phyloP scores from a whole-genome alignment of 2,888 invertebrate genomes.

The Lymantria monacha region DNA sequence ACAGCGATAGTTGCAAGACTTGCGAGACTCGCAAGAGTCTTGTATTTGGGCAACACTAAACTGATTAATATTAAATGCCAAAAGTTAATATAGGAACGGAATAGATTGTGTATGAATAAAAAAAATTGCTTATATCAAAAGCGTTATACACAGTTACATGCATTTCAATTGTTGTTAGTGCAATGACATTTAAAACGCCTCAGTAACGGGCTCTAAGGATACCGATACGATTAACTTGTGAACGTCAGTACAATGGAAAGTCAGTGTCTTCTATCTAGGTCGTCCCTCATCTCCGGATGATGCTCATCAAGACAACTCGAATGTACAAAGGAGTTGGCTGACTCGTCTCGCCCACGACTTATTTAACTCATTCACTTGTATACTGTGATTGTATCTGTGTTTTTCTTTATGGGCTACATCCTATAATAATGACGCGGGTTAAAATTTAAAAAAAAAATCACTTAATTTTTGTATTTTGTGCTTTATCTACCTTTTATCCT shows the following conservation, averaged over 20 bases:
- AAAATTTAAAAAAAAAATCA: too few relatives aligned
- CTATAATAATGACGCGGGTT: conserved; percentile 7
- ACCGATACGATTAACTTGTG: conserved; percentile 1
- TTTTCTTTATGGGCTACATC: conserved; percentile 12
- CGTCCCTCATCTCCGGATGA: conserved; percentile 45
- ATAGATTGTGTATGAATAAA: not conserved
- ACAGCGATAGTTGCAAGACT: too few relatives aligned
- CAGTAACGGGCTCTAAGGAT: conserved; percentile 2
- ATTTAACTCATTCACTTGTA: conserved; percentile 32
- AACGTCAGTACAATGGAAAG: conserved; percentile 22
- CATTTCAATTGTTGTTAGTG: conserved; percentile 1
- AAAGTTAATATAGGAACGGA: not conserved
- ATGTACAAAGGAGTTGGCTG: conserved; percentile 52
- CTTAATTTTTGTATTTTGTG: too few relatives aligned
- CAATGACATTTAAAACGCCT: conserved; percentile 1
- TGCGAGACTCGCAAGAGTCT: too few relatives aligned
- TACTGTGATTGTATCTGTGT: conserved; percentile 23
- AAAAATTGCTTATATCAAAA: not conserved
- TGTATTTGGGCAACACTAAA: too few relatives aligned
- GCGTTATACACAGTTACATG: not conserved
- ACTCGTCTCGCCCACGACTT: conserved; percentile 43
- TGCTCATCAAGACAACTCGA: conserved; percentile 45
- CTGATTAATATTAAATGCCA: not conserved
- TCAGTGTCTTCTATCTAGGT: conserved; percentile 40
- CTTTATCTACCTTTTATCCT: too few relatives aligned